Evolutionary conservation across 2,113 vertebrate species (phyloP).

Genomic region (Thunnus thynnus): DNA sequence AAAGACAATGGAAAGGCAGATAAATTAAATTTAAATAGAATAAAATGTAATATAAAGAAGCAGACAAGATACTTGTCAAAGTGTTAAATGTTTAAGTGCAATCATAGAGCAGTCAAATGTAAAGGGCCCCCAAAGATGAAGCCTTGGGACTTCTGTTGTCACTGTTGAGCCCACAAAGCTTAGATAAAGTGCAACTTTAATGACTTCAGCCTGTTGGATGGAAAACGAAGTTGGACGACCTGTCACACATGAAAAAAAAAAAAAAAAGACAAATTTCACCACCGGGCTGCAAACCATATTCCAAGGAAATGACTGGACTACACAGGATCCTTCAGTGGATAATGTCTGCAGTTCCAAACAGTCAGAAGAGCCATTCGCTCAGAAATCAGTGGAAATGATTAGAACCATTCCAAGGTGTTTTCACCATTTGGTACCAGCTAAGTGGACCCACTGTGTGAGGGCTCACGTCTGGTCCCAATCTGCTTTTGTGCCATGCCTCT

Average conservation of each 20-base stretch:
- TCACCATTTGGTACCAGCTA: slow-evolving; percentile 27
- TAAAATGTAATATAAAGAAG: too few species aligned
- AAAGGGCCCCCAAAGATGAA: not conserved
- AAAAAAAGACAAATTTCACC: slow-evolving; percentile 6
- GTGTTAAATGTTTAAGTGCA: not conserved
- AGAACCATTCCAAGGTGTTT: slow-evolving; percentile 31
- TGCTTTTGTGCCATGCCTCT: slow-evolving; percentile 36
- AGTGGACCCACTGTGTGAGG: not conserved
- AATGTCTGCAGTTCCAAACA: not conserved
- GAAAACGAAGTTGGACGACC: not conserved
- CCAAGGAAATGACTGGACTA: not conserved
- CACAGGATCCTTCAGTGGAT: not conserved
- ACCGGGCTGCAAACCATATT: slow-evolving; percentile 16
- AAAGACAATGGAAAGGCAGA: not conserved
- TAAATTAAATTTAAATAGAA: not conserved
- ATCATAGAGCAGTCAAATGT: not conserved
- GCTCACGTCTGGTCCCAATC: slow-evolving; percentile 34
- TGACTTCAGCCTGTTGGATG: not conserved
- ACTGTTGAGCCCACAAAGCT: slow-evolving; percentile 6
- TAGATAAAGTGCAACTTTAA: slow-evolving; percentile 22
- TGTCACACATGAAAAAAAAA: not conserved
- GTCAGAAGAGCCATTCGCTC: not conserved
- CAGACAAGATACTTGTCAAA: too few species aligned
- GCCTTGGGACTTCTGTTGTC: not conserved
- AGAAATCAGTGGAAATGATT: slow-evolving; percentile 22